A percentile compares a stretch with the other conserved stretches of the same genome.
These are phyloP conservation scores for Trachelus iudaicus DNA, from an alignment of 2,888 invertebrate genomes.

Conservation along the genomic window DNA sequence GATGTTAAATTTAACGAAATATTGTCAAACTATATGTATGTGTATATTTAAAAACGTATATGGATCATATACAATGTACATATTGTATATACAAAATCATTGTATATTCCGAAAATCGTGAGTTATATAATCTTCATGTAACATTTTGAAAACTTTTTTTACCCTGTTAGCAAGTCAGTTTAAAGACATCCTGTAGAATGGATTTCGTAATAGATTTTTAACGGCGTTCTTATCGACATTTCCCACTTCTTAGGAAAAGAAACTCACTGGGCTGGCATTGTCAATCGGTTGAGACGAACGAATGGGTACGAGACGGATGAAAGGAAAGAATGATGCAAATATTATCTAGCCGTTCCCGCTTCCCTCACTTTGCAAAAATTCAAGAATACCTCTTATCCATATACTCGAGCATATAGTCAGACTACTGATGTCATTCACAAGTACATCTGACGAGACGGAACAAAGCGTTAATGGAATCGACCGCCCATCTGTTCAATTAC, in stretches of 20 bases:
- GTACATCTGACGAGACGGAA: constrained; percentile 5
- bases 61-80: not conserved
- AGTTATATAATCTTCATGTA: not conserved
- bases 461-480: constrained; percentile 38
- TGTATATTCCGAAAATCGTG: not conserved
- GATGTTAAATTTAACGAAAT: not conserved
- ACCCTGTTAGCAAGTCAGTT: not conserved
- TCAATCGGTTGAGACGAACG: not conserved
- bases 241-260: not conserved
- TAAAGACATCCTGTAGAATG: not conserved
- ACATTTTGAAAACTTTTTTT: not conserved
- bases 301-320: not conserved
- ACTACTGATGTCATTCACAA: not conserved
- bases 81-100: not conserved
- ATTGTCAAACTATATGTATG: not conserved
- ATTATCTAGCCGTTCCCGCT: not conserved
- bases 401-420: not conserved
- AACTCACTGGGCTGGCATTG: not conserved
- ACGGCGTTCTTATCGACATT: not conserved
- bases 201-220: not conserved
- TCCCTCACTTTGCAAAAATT: not conserved
- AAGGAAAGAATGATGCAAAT: not conserved
- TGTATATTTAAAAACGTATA: not conserved
- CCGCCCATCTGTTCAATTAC: constrained; percentile 22
- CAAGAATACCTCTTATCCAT: not conserved